Evolutionary conservation across 1,140 invertebrate species (phyloP).

Genomic region (Drosophila erecta): DNA sequence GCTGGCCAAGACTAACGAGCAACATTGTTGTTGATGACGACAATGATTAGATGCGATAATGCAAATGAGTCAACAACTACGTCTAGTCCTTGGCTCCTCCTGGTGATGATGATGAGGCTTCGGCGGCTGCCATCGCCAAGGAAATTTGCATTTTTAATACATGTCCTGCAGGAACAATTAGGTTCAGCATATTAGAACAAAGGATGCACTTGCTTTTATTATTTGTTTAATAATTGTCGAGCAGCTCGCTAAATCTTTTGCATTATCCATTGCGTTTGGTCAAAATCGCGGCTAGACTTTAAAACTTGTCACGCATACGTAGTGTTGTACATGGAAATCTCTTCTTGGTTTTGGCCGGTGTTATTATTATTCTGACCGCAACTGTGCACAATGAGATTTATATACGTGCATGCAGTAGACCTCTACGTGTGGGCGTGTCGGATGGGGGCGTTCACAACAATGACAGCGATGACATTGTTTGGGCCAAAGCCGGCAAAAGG

Average conservation of each 20-base stretch:
- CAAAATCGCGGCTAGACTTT: no score
- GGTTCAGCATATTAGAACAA: constrained; percentile 11
- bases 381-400: constrained; percentile 50
- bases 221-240: no score
- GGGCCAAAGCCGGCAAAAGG: constrained; percentile 20
- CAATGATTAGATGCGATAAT: constrained; percentile 84
- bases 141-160: constrained; percentile 77
- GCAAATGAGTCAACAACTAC: constrained; percentile 70
- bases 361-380: constrained; percentile 21
- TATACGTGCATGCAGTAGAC: constrained; percentile 4
- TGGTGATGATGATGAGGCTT: constrained; percentile 15
- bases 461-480: constrained; percentile 36
- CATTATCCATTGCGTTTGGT: no score
- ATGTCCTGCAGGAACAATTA: constrained; percentile 42
- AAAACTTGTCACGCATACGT: no score
- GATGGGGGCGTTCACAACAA: constrained; percentile 56
- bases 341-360: not conserved
- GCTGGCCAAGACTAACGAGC: constrained; percentile 71
- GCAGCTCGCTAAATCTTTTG: no score
- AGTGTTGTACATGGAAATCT: not conserved
- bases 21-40: constrained; percentile 80
- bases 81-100: constrained; percentile 15
- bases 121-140: constrained; percentile 20
- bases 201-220: no score
- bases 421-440: constrained; percentile 64